Evolutionary conservation across 2,888 invertebrate species (phyloP), one percentile per base, ranked within the genome.

Genomic region (Apamea epomidion): DNA sequence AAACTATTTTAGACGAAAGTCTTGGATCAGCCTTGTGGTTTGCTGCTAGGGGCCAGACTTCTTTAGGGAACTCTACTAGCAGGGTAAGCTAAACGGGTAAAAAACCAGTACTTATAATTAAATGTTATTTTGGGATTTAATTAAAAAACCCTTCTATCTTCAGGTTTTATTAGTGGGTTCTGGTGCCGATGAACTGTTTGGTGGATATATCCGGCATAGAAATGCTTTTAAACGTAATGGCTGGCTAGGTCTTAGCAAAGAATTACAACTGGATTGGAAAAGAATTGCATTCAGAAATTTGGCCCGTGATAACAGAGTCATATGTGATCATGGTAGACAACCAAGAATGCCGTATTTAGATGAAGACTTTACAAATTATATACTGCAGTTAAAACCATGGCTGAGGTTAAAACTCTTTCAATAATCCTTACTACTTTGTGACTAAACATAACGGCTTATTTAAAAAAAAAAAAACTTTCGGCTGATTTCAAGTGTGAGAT

Each of bases 1-100:
- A 98, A 88, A 99, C 99, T 2, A 98, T 99, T 81, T 95, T 99
- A 72, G 99, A 99, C 96, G 99, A 99, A 94, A 99, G 99, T 92
- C 97, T 99, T 74, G 99, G 99, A 0, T 98, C 98, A 93, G 99
- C 99, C n/a, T 96, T 99, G 70, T 99, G 99, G 99, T 99, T 99
- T 97, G 99, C 99, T 45, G 98, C 99, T 71, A 97, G 98, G 91
- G 99, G 98, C 7, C 92, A 95, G 84, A 98, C 98, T 73, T 88
- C 91, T 21, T 76, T 87, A 7, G 97, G 97, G 84, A 93, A 92
- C 79, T 98, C 98, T 62, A 95, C 98, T 37, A 97, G 98, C 88
- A 97, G 98, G 93, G 98, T 98, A 96, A 94, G 18, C 70, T 37
- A 58, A 29, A 12, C 6, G 58, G 1, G 1, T 32, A 42, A 64